Percentiles rank a stretch among this genome's conserved stretches.
Evolutionary conservation across 2,888 invertebrate genomes (phyloP).

Genomic region (Archips xylosteana): DNA sequence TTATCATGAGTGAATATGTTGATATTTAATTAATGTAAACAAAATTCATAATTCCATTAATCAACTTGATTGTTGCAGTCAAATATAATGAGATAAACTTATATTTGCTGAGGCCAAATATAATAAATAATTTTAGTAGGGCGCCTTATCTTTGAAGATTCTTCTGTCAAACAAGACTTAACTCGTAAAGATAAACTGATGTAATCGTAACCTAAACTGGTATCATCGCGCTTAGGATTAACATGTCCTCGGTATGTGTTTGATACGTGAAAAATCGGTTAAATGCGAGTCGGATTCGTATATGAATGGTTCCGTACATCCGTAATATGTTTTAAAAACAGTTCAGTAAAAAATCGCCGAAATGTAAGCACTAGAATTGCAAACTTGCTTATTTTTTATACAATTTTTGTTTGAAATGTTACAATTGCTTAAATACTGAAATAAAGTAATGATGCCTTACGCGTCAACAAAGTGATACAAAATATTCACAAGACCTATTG

Average conservation of each 20-base stretch:
- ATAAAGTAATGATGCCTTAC: no score
- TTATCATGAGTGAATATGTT: no score
- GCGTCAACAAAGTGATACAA: no score
- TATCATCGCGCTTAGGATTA: not conserved
- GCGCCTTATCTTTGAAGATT: not conserved
- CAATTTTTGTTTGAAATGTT: no score
- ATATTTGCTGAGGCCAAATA: not conserved
- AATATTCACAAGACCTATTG: no score
- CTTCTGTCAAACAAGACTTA: slow-evolving; percentile 7
- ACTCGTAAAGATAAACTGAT: slow-evolving; percentile 9
- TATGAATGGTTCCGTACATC: no score
- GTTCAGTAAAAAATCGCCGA: no score
- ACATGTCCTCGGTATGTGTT: not conserved
- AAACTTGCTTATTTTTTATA: no score
- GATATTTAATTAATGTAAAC: not conserved
- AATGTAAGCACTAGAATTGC: no score
- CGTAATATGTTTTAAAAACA: no score
- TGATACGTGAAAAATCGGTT: not conserved
- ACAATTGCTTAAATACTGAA: no score
- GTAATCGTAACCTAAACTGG: not conserved
- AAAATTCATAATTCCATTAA: not conserved
- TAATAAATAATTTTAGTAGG: not conserved
- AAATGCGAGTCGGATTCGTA: no score
- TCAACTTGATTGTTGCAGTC: not conserved
- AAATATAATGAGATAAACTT: not conserved